phyloP scores from a whole-genome alignment of 2,113 vertebrate genomes.

The Ondatra zibethicus region DNA sequence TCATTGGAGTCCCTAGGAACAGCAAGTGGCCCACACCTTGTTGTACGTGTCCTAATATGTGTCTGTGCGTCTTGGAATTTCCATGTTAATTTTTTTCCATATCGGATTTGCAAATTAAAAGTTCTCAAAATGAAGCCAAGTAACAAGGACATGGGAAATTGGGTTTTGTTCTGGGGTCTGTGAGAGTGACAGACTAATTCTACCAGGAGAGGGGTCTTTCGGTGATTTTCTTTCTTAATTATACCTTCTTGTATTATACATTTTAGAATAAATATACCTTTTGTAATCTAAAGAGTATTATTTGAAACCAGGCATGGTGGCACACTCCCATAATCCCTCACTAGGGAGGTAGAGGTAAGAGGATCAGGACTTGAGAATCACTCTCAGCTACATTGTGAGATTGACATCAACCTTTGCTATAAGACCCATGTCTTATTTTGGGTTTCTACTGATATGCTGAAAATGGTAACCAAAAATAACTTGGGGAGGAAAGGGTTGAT shows the following conservation, averaged over 20 bases:
- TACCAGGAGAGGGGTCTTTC: background rate
- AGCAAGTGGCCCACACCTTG: background rate
- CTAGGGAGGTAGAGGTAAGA: background rate
- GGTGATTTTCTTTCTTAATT: slow-evolving; percentile 32
- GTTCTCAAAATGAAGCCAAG: background rate
- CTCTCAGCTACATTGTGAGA: background rate
- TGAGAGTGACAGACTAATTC: background rate
- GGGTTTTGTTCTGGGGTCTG: background rate
- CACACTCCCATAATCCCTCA: background rate
- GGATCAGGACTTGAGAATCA: background rate
- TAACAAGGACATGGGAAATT: background rate
- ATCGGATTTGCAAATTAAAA: background rate
- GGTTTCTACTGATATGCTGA: background rate
- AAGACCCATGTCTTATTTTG: background rate
- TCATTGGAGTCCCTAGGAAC: rapidly evolving
- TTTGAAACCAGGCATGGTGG: background rate
- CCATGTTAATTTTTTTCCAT: background rate
- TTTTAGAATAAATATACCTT: slow-evolving; percentile 12
- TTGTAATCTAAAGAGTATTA: background rate
- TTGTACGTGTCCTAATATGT: too few species aligned
- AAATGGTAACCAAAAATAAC: background rate
- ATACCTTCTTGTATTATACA: background rate
- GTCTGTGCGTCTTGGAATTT: background rate
- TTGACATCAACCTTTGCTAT: background rate
- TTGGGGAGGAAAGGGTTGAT: background rate